Evolutionary conservation across 53 echinoderm and acorn worm genomes (phyloP).

Genomic region (Antedon mediterranea): DNA sequence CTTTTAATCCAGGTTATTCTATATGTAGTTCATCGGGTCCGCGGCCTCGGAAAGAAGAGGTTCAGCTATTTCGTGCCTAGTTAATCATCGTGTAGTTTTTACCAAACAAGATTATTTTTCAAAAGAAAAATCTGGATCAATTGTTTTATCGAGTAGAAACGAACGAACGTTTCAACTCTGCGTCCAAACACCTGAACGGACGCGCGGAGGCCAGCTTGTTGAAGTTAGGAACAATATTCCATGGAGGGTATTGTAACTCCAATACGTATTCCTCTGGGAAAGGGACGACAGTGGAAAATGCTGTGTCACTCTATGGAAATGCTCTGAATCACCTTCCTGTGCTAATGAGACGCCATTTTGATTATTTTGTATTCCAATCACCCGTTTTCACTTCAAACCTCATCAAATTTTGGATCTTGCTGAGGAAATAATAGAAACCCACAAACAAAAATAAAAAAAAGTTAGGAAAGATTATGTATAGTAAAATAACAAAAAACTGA

Average conservation of each 20-base stretch:
- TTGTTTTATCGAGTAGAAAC: not conserved
- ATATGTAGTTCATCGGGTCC: not conserved
- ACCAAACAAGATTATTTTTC: not conserved
- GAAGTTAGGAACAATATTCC: not conserved
- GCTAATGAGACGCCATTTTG: not conserved
- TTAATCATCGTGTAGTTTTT: not conserved
- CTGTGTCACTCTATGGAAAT: not conserved
- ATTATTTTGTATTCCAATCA: not conserved
- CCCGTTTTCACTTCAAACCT: not conserved
- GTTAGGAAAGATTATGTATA: too few species aligned
- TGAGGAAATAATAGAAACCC: too few species aligned
- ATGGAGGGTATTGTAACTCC: not conserved
- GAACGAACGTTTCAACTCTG: not conserved
- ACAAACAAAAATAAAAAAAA: too few species aligned
- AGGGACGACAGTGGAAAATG: not conserved
- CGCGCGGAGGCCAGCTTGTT: not conserved
- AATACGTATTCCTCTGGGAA: not conserved
- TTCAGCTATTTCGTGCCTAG: not conserved
- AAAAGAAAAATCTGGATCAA: not conserved
- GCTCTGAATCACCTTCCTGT: not conserved
- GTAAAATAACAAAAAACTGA: too few species aligned
- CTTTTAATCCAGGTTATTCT: not conserved
- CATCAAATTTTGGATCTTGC: not conserved
- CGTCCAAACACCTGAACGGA: not conserved
- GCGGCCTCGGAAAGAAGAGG: not conserved